These are phyloP conservation scores for Sminthopsis crassicaudata DNA, from an alignment of 2,113 vertebrate species.

Conservation along the genomic window DNA sequence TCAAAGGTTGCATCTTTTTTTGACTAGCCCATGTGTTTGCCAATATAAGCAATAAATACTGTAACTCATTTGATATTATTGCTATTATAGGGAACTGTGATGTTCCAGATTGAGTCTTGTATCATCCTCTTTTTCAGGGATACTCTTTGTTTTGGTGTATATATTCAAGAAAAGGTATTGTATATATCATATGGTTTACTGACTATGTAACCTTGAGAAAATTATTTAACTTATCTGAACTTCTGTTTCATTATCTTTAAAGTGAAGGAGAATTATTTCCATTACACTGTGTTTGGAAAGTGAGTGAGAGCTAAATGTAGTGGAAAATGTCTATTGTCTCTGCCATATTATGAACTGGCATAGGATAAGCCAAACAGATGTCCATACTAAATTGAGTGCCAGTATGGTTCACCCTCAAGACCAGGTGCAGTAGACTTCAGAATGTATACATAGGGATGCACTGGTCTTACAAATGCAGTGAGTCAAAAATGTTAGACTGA, in stretches of 20 bases:
- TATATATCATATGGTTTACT: not conserved
- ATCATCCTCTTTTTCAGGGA: not conserved
- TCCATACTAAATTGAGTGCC: not conserved
- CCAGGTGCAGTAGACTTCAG: not conserved
- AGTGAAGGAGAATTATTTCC: not conserved
- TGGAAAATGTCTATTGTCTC: not conserved
- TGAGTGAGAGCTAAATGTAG: not conserved
- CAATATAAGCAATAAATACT: not conserved
- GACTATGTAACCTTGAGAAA: not conserved
- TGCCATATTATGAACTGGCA: not conserved
- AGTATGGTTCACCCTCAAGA: not conserved
- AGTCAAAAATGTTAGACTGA: not conserved
- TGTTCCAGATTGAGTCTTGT: not conserved
- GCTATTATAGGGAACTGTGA: not conserved
- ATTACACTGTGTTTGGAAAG: not conserved
- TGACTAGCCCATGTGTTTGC: not conserved
- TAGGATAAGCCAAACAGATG: not conserved
- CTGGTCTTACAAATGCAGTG: not conserved
- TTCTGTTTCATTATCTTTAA: not conserved
- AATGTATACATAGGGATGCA: not conserved
- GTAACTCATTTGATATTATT: not conserved
- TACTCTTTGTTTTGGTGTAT: not conserved
- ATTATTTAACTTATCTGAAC: not conserved
- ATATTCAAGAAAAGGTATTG: not conserved
- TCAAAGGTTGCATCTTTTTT: conserved; percentile 28